phyloP scores from a whole-genome alignment of 2,113 vertebrate genomes.

The Nanorana parkeri region DNA sequence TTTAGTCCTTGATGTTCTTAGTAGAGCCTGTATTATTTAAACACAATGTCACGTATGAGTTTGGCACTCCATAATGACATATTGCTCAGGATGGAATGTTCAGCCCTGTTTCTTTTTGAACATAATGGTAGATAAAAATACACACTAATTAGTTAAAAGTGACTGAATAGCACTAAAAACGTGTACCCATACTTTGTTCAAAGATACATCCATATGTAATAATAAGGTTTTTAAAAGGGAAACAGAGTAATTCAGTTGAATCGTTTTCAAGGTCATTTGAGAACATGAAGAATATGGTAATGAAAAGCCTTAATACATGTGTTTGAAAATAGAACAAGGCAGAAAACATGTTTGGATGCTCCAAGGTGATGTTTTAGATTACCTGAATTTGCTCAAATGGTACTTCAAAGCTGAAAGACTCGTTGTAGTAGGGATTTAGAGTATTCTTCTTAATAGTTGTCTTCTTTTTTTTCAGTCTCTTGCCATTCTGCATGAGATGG shows the following conservation, averaged over 20 bases:
- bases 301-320: constrained; percentile 10
- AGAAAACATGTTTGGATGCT: constrained; percentile 26
- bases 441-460: constrained; percentile 99
- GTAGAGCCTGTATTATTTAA: constrained; percentile 60
- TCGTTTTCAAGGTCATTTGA: not conserved
- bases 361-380: constrained; percentile 63
- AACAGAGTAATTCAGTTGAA: not conserved
- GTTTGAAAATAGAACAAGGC: not conserved
- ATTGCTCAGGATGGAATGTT: constrained; percentile 48
- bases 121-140: not conserved
- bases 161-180: constrained; percentile 1
- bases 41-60: constrained; percentile 61
- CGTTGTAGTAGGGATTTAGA: constrained; percentile 98
- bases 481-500: constrained; percentile 98
- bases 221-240: not conserved
- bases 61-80: constrained; percentile 55
- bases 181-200: not conserved
- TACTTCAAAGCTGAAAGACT: constrained; percentile 99
- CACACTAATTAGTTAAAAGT: not conserved
- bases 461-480: constrained; percentile 99
- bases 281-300: not conserved
- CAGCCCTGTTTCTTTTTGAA: not conserved
- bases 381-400: constrained; percentile 99
- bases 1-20: constrained; percentile 53
- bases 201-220: not conserved